These are phyloP conservation scores for Asbolus verrucosus DNA, from an alignment of 1,140 invertebrate species.

Conservation along the genomic window DNA sequence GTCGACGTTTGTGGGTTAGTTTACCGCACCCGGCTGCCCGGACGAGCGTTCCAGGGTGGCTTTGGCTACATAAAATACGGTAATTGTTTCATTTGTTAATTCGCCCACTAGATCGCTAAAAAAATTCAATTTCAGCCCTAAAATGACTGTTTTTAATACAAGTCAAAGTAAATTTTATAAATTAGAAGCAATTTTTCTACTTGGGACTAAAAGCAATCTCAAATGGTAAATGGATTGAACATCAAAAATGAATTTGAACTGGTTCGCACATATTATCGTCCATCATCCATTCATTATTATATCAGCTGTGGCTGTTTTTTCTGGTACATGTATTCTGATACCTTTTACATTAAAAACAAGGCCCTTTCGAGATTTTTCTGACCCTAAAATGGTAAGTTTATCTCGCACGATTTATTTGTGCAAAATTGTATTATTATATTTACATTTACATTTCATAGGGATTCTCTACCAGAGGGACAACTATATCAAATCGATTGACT, in stretches of 20 bases:
- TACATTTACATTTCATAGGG: slow-evolving; percentile 68
- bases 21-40: slow-evolving; percentile 38
- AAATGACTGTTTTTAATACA: slow-evolving; percentile 18
- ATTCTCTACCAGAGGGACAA: slow-evolving; percentile 90
- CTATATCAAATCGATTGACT: slow-evolving; percentile 79
- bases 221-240: slow-evolving; percentile 31
- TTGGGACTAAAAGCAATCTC: slow-evolving; percentile 25
- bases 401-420: not conserved
- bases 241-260: slow-evolving; percentile 56
- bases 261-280: slow-evolving; percentile 59
- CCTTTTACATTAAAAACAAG: slow-evolving; percentile 58
- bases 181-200: slow-evolving; percentile 38
- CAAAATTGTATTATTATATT: slow-evolving; percentile 39
- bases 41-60: slow-evolving; percentile 38
- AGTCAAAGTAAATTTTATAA: not conserved
- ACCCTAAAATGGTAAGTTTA: slow-evolving; percentile 62
- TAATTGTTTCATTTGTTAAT: slow-evolving; percentile 16
- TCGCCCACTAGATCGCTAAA: not conserved
- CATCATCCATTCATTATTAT: slow-evolving; percentile 61
- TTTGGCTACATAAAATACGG: slow-evolving; percentile 38
- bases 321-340: slow-evolving; percentile 58
- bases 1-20: slow-evolving; percentile 18
- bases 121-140: slow-evolving; percentile 10
- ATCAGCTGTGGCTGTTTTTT: slow-evolving; percentile 57
- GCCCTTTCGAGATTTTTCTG: slow-evolving; percentile 59